These are phyloP conservation scores for Pseudomyrmex dendroicus DNA, from an alignment of 1,140 invertebrate genomes.

Conservation along the genomic window DNA sequence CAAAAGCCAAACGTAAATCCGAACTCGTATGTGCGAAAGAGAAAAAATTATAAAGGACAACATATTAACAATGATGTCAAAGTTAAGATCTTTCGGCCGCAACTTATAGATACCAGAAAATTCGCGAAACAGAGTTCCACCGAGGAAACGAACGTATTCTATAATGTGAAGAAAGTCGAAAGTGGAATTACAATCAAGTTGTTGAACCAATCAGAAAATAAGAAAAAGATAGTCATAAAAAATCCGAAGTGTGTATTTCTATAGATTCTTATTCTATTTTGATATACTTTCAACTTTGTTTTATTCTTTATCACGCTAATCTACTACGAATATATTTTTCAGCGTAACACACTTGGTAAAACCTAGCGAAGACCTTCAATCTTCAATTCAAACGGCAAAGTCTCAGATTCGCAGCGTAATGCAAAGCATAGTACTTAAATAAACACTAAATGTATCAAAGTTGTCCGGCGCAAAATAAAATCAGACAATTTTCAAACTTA, in stretches of 20 bases:
- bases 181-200: conserved; percentile 78
- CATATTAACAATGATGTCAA: conserved; percentile 61
- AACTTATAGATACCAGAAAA: conserved; percentile 77
- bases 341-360: conserved; percentile 76
- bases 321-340: conserved; percentile 61
- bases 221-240: conserved; percentile 79
- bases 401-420: conserved; percentile 78
- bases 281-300: no score
- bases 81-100: conserved; percentile 74
- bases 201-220: conserved; percentile 59
- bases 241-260: conserved; percentile 71
- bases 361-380: conserved; percentile 76
- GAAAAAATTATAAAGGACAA: conserved; percentile 80
- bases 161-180: conserved; percentile 77
- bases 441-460: conserved; percentile 4
- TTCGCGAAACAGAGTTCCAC: conserved; percentile 59
- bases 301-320: not conserved
- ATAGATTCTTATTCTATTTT: no score
- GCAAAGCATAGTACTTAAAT: conserved; percentile 59
- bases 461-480: not conserved
- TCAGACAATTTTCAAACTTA: not conserved
- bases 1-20: conserved; percentile 31
- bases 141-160: conserved; percentile 70
- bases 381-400: conserved; percentile 75
- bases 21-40: conserved; percentile 54